These are phyloP conservation scores for Cebuella pygmaea DNA, from an alignment of 2,797 vertebrate species.

Conservation along the genomic window DNA sequence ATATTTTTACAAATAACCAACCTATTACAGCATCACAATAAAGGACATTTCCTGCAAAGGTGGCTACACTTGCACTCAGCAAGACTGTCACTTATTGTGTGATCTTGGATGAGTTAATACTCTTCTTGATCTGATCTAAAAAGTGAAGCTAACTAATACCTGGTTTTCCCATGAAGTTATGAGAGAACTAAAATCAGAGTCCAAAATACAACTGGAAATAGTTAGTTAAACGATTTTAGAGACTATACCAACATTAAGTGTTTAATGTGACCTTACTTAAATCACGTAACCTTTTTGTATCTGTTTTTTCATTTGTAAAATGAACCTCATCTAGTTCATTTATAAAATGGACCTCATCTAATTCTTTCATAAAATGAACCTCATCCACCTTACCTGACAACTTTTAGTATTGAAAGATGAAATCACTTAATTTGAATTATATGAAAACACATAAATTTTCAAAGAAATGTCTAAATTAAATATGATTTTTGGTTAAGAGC, in stretches of 20 bases:
- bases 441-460: conserved; percentile 32
- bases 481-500: conserved; percentile 6
- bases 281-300: not conserved
- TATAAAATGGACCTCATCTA: not conserved
- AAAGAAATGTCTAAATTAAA: conserved; percentile 27
- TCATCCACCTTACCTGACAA: not conserved
- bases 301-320: conserved; percentile 7
- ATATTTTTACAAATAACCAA: not conserved
- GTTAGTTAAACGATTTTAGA: not conserved
- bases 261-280: not conserved
- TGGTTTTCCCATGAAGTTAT: not conserved
- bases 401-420: not conserved
- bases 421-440: not conserved
- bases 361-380: not conserved
- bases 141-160: not conserved
- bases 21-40: not conserved
- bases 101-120: not conserved
- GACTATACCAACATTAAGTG: not conserved
- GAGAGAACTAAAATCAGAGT: not conserved
- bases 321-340: not conserved
- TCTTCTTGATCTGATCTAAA: not conserved
- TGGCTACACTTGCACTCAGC: not conserved
- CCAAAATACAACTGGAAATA: not conserved
- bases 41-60: not conserved
- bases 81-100: not conserved